These are phyloP conservation scores for Drosophila fuyamai DNA, from an alignment of 1,140 invertebrate genomes.

Conservation along the genomic window DNA sequence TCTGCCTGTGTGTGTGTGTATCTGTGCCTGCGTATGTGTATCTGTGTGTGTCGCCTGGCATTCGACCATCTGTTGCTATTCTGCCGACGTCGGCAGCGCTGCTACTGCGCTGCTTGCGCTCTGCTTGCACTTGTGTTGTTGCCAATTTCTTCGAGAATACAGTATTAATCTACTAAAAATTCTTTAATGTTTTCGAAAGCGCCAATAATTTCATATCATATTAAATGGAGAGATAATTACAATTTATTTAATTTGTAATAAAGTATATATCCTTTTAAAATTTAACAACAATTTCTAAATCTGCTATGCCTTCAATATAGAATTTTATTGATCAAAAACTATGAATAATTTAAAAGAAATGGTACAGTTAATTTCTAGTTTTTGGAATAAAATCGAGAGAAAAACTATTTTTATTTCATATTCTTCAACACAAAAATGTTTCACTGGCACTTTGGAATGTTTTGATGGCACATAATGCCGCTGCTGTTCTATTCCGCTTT, in stretches of 20 bases:
- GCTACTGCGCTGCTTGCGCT: conserved; percentile 4
- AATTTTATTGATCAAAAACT: too few relatives aligned
- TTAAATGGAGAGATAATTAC: too few relatives aligned
- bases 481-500: conserved; percentile 6
- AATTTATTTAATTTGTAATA: too few relatives aligned
- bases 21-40: background rate
- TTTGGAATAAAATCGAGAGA: background rate
- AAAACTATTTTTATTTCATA: conserved; percentile 8
- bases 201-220: too few relatives aligned
- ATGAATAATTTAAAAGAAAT: too few relatives aligned
- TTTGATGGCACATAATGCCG: conserved; percentile 12
- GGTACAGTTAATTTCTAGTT: background rate
- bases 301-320: too few relatives aligned
- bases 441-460: conserved; percentile 12
- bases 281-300: too few relatives aligned
- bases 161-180: background rate
- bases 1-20: background rate
- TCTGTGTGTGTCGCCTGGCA: conserved; percentile 26
- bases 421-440: conserved; percentile 11
- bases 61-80: conserved; percentile 50
- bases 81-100: conserved; percentile 10
- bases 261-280: too few relatives aligned
- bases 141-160: conserved; percentile 11
- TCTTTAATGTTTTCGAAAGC: too few relatives aligned
- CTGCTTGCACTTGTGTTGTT: conserved; percentile 20